Evolutionary conservation across 2,113 vertebrate species (phyloP), one percentile per base, ranked within the genome.

Genomic region (Equus przewalskii): DNA sequence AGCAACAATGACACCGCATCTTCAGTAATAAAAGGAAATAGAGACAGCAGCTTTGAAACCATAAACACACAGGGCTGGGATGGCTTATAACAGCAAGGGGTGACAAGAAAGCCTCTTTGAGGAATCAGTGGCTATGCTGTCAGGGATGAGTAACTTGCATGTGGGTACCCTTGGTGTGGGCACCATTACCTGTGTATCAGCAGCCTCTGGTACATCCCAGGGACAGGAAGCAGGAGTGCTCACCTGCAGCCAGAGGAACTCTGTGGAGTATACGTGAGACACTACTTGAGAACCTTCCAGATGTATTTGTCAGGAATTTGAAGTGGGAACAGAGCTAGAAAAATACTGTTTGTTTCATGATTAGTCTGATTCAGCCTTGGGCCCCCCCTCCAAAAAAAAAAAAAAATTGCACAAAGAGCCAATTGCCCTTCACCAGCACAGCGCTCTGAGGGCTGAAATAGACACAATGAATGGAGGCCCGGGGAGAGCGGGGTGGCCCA

Each of bases 281-380:
- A 26, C 41, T 7, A 14, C 46, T 76, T 24, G 11, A 33, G 18
- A 86, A 67, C 5, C 14, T 19, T 36, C 62, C 30, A 62, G 78
- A 89, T 69, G 33, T 33, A 22, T 89, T 44, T 89, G 10, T 93
- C 65, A 62, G 78, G n/a, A 65, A 79, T 89, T 36, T n/a, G 72
- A 91, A 10, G 24, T 70, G 60, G 28, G 21, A 88, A 44, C 22
- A 84, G 64, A 93, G n/a, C n/a, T 87, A 33, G 75, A 83, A 58
- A 78, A 90, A 88, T 16, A 60, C 6, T 62, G 12, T 15, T 67
- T 51, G 19, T 28, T n/a, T 26, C 18, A 79, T 69, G 64, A 44
- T 70, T 67, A 60, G 33, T 46, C 62, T 93, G 36, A 80, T 76
- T 73, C 21, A 87, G 16, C 60, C 69, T 60, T 41, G 75, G 30